These are phyloP conservation scores for Acheta domesticus DNA, from an alignment of 2,888 invertebrate species.

Conservation along the genomic window DNA sequence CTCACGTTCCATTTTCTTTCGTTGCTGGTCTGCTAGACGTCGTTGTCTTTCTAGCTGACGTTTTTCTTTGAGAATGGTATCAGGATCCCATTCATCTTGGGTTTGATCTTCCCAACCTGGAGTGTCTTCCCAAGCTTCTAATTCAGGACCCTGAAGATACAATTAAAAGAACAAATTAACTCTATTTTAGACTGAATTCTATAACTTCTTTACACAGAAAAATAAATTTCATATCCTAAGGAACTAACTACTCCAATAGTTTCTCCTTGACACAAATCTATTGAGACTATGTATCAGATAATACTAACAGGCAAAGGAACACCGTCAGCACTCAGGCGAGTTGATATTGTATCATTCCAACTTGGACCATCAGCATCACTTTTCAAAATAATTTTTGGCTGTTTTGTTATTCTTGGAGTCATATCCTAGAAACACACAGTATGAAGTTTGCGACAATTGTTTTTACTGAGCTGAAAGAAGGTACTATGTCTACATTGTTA, in stretches of 20 bases:
- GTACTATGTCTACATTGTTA: background rate
- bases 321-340: conserved; percentile 26
- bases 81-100: conserved; percentile 35
- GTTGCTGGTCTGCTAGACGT: conserved; percentile 32
- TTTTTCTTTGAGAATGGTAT: conserved; percentile 35
- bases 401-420: conserved; percentile 59
- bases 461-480: background rate
- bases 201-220: background rate
- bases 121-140: conserved; percentile 37
- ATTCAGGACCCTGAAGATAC: conserved; percentile 32
- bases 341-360: conserved; percentile 27
- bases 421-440: conserved; percentile 52
- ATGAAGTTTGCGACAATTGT: too few relatives aligned
- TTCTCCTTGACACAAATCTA: background rate
- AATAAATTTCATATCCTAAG: background rate
- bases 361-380: conserved; percentile 23
- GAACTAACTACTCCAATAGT: too few relatives aligned
- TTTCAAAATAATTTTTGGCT: conserved; percentile 52
- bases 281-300: too few relatives aligned
- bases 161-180: background rate
- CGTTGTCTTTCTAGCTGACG: conserved; percentile 34
- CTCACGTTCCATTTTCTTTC: conserved; percentile 32
- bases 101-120: conserved; percentile 37
- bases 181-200: background rate
- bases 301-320: conserved; percentile 28